Base-by-base conservation (phyloP, 2,797 vertebrate genomes). In the Pseudochirops cupreus region DNA sequence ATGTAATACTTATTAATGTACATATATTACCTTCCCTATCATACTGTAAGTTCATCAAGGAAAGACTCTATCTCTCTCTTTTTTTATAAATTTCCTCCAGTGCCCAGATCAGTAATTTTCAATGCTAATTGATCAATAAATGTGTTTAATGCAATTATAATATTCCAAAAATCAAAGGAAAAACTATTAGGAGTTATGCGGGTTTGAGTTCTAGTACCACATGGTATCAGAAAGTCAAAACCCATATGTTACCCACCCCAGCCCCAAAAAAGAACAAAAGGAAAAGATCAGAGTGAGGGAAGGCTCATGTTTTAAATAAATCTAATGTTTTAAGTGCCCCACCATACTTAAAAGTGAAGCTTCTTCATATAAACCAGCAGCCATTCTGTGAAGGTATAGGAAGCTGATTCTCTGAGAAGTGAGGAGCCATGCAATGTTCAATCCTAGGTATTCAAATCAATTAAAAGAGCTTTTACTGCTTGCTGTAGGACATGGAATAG, bases 241-340 rank as follows among this genome's bases (percentile, higher is more conserved):
- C 12, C 26, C 26, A 0, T 46, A 26, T 82, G 33, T 67, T 82
- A 46, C 67, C 2, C n/a, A 46, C 18, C 1, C 67, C 1, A 1
- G 39, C 21, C 74, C 74, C 16, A 18, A 39, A 74, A 74, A 74
- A 74, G 62, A 46, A 46, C 74, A 82, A 82, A 82, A 82, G 55
- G 50, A 26, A 39, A 54, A 55, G 7, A 1, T 6, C 0, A 5
- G 13, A 39, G 26, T 50, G 28, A 33, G 12, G 55, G 55, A 29
- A 18, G 33, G 29, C 6, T 0, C 4, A 2, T 1, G 12, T 2
- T 31, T 29, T 29, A 13, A n/a, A 31, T 5, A 13, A 13, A 33
- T 28, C 18, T 28, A 31, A 29, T 0, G 31, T 12, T 6, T 82
- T 46, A 31, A 56, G 21, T 24, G 56, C 24, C 67, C 52, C 13